A percentile compares a stretch with the other conserved stretches of the same genome.
These are phyloP conservation scores for Tanytarsus gracilentus DNA, from an alignment of 2,888 invertebrate species.

Conservation along the genomic window DNA sequence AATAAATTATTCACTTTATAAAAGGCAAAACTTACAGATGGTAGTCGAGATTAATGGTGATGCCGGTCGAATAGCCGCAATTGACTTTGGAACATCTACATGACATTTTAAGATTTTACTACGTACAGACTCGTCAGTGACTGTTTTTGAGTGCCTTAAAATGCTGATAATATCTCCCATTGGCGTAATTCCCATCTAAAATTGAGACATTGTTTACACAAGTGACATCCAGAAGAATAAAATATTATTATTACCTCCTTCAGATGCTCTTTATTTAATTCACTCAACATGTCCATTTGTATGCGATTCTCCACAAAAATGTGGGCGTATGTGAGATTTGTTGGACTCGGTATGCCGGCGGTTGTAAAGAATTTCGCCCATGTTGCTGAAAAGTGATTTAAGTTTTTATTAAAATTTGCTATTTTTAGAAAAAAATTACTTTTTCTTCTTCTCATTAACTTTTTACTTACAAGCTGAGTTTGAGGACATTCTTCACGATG, in stretches of 20 bases:
- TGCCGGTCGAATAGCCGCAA: slow-evolving; percentile 46
- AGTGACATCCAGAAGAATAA: neutral
- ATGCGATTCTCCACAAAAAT: slow-evolving; percentile 82
- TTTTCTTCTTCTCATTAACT: no score
- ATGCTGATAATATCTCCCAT: slow-evolving; percentile 64
- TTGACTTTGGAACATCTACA: slow-evolving; percentile 42
- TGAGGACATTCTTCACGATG: no score
- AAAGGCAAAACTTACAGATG: neutral
- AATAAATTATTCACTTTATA: neutral
- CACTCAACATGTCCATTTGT: slow-evolving; percentile 73
- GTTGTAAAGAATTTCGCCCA: slow-evolving; percentile 79
- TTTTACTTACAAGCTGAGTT: no score
- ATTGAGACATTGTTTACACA: neutral
- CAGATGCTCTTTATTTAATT: slow-evolving; percentile 77
- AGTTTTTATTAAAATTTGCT: no score
- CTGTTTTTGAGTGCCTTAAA: slow-evolving; percentile 54
- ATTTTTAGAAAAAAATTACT: no score
- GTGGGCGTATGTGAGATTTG: slow-evolving; percentile 73
- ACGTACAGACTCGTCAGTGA: slow-evolving; percentile 50
- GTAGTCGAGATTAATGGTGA: slow-evolving; percentile 28
- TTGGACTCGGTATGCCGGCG: slow-evolving; percentile 67
- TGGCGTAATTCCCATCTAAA: slow-evolving; percentile 65
- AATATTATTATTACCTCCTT: slow-evolving; percentile 46
- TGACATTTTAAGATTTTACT: slow-evolving; percentile 46
- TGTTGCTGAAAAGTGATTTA: neutral